A percentile compares a stretch with the other conserved stretches of the same genome.
Conservation (phyloP, 1,140 invertebrate genomes). For the Scaptomyza graminum region DNA sequence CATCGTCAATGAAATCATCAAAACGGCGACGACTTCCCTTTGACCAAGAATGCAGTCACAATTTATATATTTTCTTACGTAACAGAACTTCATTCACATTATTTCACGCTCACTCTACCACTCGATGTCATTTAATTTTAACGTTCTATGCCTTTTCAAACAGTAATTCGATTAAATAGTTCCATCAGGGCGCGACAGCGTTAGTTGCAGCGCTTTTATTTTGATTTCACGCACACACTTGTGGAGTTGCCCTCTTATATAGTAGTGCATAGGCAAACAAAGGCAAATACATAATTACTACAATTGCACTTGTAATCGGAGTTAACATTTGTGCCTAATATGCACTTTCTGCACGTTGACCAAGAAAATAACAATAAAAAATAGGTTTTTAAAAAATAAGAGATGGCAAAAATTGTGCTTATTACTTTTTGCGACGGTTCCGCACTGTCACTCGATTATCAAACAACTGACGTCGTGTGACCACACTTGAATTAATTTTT, state of each 20-base stretch:
- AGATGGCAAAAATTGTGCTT: constrained; percentile 13
- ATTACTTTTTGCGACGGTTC: constrained; percentile 44
- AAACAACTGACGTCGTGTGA: constrained; percentile 41
- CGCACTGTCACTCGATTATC: constrained; percentile 47
- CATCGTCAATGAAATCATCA: constrained; percentile 81
- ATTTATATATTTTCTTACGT: constrained; percentile 65
- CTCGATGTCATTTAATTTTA: constrained; percentile 9
- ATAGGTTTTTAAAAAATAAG: constrained; percentile 19
- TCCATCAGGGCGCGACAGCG: constrained; percentile 65
- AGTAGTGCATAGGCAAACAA: constrained; percentile 31
- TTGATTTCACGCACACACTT: constrained; percentile 78
- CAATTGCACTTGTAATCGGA: constrained; percentile 10
- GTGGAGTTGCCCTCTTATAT: constrained; percentile 55
- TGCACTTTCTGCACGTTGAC: constrained; percentile 12
- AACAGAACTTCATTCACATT: constrained; percentile 50
- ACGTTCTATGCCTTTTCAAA: constrained; percentile 45
- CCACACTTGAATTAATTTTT: constrained; percentile 23
- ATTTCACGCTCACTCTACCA: constrained; percentile 55
- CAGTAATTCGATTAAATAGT: constrained; percentile 54
- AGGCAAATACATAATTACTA: neutral
- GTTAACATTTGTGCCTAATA: constrained; percentile 3
- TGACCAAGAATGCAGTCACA: constrained; percentile 64
- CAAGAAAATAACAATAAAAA: constrained; percentile 14
- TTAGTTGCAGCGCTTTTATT: constrained; percentile 61
- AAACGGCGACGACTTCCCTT: constrained; percentile 43